Evolutionary conservation across 2,797 vertebrate species (phyloP).

Genomic region (Jordanella pulchra): DNA sequence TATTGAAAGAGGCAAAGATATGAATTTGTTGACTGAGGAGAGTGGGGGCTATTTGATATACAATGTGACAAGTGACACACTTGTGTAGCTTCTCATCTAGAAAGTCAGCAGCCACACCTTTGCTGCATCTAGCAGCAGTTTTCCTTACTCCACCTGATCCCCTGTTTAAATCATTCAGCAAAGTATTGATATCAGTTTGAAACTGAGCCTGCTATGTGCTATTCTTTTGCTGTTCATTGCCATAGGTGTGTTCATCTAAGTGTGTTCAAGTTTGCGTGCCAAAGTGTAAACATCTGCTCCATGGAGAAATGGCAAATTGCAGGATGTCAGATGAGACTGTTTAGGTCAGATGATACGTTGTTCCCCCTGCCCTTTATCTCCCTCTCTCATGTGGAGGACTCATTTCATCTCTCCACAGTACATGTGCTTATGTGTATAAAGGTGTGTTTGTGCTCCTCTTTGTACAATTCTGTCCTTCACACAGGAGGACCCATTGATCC

Average conservation of each 20-base stretch:
- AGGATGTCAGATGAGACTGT: conserved; percentile 72
- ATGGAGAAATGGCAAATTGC: conserved; percentile 66
- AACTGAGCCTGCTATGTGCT: conserved; percentile 28
- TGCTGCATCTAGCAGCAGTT: conserved; percentile 37
- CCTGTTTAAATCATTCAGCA: conserved; percentile 22
- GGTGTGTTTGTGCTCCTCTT: conserved; percentile 53
- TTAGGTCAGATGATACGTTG: conserved; percentile 75
- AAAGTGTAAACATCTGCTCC: conserved; percentile 72
- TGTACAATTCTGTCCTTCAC: conserved; percentile 73
- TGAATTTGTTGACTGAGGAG: conserved; percentile 18
- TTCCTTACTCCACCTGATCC: conserved; percentile 34
- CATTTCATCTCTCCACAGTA: conserved; percentile 64
- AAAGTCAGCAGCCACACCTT: conserved; percentile 61
- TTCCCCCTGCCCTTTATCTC: conserved; percentile 64
- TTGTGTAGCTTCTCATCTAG: conserved; percentile 57
- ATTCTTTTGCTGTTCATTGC: conserved; percentile 19
- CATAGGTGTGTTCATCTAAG: conserved; percentile 15
- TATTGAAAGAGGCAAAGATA: conserved; percentile 10
- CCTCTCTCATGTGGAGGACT: conserved; percentile 61
- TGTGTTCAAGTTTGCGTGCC: conserved; percentile 24
- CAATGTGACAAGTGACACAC: conserved; percentile 71
- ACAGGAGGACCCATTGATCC: conserved; percentile 75
- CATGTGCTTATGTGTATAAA: conserved; percentile 32
- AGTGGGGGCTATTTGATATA: conserved; percentile 1
- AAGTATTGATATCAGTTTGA: conserved; percentile 33